phyloP scores from a whole-genome alignment of 2,797 vertebrate species.

The Trematomus bernacchii region DNA sequence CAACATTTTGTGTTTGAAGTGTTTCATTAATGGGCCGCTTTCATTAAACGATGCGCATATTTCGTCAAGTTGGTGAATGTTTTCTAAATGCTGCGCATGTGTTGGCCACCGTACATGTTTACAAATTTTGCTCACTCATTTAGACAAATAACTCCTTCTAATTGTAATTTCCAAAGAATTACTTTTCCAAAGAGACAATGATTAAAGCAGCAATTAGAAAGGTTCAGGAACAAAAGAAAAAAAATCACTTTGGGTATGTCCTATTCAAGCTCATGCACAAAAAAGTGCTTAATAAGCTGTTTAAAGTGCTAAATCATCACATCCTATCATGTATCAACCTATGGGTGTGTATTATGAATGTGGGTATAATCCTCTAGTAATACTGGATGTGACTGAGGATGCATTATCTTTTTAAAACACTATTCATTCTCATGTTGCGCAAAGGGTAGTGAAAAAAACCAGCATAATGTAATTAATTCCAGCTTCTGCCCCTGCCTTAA shows the following conservation, averaged over 20 bases:
- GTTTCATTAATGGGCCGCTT: too few species aligned
- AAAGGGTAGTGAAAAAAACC: conserved; percentile 9
- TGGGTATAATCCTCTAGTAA: not conserved
- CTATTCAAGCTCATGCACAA: not conserved
- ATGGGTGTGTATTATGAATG: not conserved
- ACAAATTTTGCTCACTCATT: not conserved
- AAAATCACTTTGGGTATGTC: not conserved
- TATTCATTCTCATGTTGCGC: conserved; percentile 13
- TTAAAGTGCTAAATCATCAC: conserved; percentile 17
- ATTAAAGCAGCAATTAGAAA: not conserved
- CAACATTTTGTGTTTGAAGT: too few species aligned
- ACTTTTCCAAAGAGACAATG: not conserved
- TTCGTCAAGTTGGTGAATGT: too few species aligned
- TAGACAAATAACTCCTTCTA: not conserved
- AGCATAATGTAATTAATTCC: conserved; percentile 63
- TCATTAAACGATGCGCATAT: too few species aligned
- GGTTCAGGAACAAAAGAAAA: not conserved
- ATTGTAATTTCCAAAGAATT: not conserved
- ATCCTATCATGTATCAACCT: not conserved
- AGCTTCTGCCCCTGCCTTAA: conserved; percentile 63
- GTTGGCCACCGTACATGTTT: too few species aligned
- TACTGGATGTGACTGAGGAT: conserved; percentile 19
- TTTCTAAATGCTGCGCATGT: too few species aligned
- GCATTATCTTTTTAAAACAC: conserved; percentile 36
- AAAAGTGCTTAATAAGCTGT: not conserved